phyloP scores from a whole-genome alignment of 2,113 vertebrate species.

The Odocoileus hemionus region DNA sequence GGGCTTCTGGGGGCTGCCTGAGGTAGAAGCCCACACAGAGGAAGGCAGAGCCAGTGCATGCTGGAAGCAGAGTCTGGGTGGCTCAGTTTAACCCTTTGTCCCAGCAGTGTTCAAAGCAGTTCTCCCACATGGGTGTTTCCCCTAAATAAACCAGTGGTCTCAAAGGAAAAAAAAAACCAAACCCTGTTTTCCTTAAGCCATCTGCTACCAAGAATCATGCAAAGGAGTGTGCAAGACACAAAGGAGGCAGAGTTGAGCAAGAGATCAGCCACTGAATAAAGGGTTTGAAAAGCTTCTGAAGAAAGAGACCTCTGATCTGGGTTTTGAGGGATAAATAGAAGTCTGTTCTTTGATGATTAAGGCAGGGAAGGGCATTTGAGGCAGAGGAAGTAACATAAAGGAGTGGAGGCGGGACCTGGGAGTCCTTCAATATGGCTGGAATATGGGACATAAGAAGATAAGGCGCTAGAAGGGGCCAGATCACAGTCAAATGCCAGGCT shows the following conservation, averaged over 20 bases:
- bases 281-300: neutral
- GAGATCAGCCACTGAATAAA: neutral
- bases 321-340: neutral
- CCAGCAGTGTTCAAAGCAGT: neutral
- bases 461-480: neutral
- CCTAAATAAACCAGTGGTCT: neutral
- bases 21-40: neutral
- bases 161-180: neutral
- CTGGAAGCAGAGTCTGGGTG: neutral
- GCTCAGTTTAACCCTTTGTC: neutral
- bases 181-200: neutral
- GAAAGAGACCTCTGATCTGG: neutral
- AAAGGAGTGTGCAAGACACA: neutral
- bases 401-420: neutral
- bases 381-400: neutral
- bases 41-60: neutral
- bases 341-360: neutral
- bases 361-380: neutral
- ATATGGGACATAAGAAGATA: neutral
- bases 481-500: neutral
- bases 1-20: neutral
- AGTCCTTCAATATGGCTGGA: neutral
- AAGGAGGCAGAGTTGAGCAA: neutral
- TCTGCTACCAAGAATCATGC: neutral
- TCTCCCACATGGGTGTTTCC: neutral